Evolutionary conservation across 2,113 vertebrate genomes (phyloP), one percentile per base, ranked within the genome.

Genomic region (Phrynocephalus versicolor): DNA sequence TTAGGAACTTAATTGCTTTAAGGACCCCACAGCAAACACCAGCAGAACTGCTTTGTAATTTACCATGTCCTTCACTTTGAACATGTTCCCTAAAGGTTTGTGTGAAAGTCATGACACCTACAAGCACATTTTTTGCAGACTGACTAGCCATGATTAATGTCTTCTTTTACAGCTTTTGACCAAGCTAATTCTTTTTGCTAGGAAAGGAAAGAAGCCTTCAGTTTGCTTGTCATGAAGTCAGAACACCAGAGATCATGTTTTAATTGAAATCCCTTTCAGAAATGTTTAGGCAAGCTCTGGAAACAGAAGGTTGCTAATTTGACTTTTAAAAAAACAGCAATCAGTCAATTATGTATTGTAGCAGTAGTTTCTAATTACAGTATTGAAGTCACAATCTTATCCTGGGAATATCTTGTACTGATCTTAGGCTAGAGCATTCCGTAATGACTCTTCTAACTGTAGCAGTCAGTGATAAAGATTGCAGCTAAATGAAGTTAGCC

Each of bases 1-100:
- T 41, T 93, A 84, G 75, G 3, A 1, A 90, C 73, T 89, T 89
- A 90, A 93, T 70, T 92, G 71, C 85, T 93, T 92, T 92, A 92
- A 90, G 94, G 83, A 89, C 30, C 81, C 65, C 75, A 85, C 78
- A 94, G 92, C 81, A 90, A 95, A 88, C 87, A 92, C 89, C 88
- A 93, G 79, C 84, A 94, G 85, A 94, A 93, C 35, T 89, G 79
- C 75, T 90, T 91, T 93, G 79, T 89, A 92, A 95, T 94, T 94
- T 93, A 90, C 81, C 62, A 71, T 79, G 87, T 89, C 90, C 90
- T 94, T 94, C 67, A 90, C 84, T 94, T 86, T 93, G 83, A 94
- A 94, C 81, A 88, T 2, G 5, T 6, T 92, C 83, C 78, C 87
- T 88, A 88, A 91, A 94, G 85, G 76, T 89, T 94, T 93, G 81